These are phyloP conservation scores for Stegastes partitus DNA, from an alignment of 2,113 vertebrate species.

Conservation along the genomic window DNA sequence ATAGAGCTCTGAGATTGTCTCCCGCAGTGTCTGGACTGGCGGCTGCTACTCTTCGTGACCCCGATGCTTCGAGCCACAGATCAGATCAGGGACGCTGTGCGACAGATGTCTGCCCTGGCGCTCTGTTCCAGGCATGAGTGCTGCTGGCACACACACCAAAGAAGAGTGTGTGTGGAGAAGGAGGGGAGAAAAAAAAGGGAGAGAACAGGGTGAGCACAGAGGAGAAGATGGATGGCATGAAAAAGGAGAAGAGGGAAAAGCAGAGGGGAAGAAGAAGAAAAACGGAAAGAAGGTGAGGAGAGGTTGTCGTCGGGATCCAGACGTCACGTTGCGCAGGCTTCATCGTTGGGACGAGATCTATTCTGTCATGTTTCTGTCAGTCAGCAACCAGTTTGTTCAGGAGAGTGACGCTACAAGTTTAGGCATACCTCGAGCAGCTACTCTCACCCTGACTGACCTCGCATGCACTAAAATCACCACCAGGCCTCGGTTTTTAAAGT, in stretches of 20 bases:
- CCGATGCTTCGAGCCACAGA: conserved; percentile 70
- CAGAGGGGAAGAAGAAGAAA: conserved; percentile 7
- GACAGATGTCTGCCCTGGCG: conserved; percentile 80
- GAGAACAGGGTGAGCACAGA: conserved; percentile 14
- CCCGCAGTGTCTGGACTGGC: conserved; percentile 52
- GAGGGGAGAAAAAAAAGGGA: neutral
- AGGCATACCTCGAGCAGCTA: conserved; percentile 62
- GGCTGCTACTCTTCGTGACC: conserved; percentile 78
- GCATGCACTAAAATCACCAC: conserved; percentile 35
- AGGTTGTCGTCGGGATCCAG: conserved; percentile 47
- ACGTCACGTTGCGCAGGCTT: conserved; percentile 60
- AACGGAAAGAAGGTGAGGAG: neutral
- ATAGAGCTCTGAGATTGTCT: conserved; percentile 53
- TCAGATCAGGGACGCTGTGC: conserved; percentile 78
- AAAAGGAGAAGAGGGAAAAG: conserved; percentile 13
- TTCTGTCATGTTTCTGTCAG: conserved; percentile 75
- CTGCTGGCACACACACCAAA: conserved; percentile 72
- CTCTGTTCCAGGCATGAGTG: conserved; percentile 78
- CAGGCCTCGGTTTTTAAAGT: neutral
- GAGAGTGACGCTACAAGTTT: conserved; percentile 70
- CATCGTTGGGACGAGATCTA: conserved; percentile 62
- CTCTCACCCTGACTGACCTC: conserved; percentile 60
- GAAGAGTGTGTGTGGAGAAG: neutral
- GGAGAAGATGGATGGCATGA: conserved; percentile 26
- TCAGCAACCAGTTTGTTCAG: conserved; percentile 71